Conservation (phyloP, 2,113 vertebrate genomes). For the Sinocyclocheilus rhinocerous region DNA sequence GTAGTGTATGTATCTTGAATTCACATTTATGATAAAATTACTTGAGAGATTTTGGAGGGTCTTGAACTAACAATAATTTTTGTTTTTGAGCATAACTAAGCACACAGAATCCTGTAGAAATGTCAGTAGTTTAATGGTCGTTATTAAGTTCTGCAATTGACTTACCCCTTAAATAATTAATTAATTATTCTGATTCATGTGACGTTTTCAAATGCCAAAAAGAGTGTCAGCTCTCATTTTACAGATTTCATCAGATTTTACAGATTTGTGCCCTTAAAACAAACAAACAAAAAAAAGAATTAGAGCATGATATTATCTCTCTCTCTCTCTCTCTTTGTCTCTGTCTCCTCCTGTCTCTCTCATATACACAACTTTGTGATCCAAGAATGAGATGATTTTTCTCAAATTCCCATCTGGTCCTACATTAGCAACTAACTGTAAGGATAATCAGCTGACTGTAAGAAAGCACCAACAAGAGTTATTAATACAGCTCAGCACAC, state of each 20-base stretch:
- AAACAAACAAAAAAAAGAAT: neutral
- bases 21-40: too few relatives aligned
- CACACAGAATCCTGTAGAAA: too few relatives aligned
- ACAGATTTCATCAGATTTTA: neutral
- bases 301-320: neutral
- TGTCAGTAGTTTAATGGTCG: too few relatives aligned
- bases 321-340: neutral
- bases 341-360: neutral
- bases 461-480: conserved; percentile 46
- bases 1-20: too few relatives aligned
- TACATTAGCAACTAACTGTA: conserved; percentile 37
- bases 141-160: neutral
- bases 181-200: neutral
- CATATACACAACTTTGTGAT: conserved; percentile 7
- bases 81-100: too few relatives aligned
- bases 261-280: neutral
- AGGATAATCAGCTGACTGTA: conserved; percentile 63
- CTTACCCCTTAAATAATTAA: neutral
- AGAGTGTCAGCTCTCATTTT: neutral
- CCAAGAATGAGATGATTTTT: neutral
- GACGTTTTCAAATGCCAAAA: neutral
- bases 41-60: too few relatives aligned
- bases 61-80: too few relatives aligned
- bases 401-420: neutral
- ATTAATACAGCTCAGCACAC: conserved; percentile 48